Evolutionary conservation across 1,140 invertebrate species (phyloP).

Genomic region (Drosophila melanogaster): DNA sequence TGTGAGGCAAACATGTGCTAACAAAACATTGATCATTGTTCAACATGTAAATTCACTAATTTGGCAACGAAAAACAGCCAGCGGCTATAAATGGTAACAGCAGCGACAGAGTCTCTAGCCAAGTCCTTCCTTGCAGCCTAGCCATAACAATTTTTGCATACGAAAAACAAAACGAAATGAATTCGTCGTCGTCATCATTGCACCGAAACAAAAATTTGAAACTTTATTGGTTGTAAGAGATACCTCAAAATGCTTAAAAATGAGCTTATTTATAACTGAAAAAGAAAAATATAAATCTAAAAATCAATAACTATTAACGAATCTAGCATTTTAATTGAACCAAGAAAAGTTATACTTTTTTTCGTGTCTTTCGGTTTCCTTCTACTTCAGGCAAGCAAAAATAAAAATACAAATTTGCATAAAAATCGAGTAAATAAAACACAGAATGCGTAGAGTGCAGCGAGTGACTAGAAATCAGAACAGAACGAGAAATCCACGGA

Average conservation of each 20-base stretch:
- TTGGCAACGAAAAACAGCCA: slow-evolving; percentile 73
- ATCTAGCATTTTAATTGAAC: neutral
- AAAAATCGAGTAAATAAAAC: slow-evolving; percentile 80
- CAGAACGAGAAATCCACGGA: slow-evolving; percentile 51
- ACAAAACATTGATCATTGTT: slow-evolving; percentile 83
- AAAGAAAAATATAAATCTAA: too few species aligned
- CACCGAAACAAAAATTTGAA: slow-evolving; percentile 13
- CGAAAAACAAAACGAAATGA: slow-evolving; percentile 69
- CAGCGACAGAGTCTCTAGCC: slow-evolving; percentile 47
- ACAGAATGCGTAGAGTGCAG: slow-evolving; percentile 54
- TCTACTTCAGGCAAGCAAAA: slow-evolving; percentile 36
- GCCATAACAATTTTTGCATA: slow-evolving; percentile 81
- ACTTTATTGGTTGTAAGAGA: too few species aligned
- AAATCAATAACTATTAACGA: neutral
- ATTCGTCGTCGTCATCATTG: slow-evolving; percentile 57
- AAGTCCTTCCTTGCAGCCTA: slow-evolving; percentile 44
- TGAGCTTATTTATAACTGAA: too few species aligned
- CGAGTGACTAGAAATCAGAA: slow-evolving; percentile 66
- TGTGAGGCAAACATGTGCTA: slow-evolving; percentile 78
- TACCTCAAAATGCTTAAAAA: too few species aligned
- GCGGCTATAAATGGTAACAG: slow-evolving; percentile 80
- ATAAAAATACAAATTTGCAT: slow-evolving; percentile 78
- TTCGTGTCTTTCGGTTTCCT: slow-evolving; percentile 29
- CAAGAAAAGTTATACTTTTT: slow-evolving; percentile 2
- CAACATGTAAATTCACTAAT: slow-evolving; percentile 83